phyloP scores from a whole-genome alignment of 1,140 invertebrate genomes.

The Brachionus calyciflorus region DNA sequence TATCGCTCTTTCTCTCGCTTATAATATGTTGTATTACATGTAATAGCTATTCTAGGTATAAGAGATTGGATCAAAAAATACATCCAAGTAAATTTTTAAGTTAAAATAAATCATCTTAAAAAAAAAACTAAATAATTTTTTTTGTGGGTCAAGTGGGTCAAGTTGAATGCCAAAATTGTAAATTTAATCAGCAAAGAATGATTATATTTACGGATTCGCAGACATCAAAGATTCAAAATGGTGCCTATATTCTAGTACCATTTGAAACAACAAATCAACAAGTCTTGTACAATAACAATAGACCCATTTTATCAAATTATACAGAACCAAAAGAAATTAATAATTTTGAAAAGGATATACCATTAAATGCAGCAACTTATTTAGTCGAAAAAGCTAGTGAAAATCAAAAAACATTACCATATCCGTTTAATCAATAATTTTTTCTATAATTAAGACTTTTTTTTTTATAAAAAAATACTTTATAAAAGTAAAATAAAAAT shows the following conservation, averaged over 20 bases:
- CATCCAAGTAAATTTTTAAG: not conserved
- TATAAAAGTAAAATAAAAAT: too few relatives aligned
- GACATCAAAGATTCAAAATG: constrained; percentile 4
- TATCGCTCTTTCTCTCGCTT: not conserved
- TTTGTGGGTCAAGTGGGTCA: too few relatives aligned
- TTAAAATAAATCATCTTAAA: not conserved
- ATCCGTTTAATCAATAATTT: not conserved
- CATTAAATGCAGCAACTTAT: not conserved
- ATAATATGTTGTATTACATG: not conserved
- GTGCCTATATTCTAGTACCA: constrained; percentile 13
- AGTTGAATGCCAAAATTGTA: not conserved
- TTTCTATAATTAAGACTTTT: not conserved
- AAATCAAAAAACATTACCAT: too few relatives aligned
- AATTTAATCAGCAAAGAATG: not conserved
- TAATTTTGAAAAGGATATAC: constrained; percentile 13
- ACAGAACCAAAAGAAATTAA: not conserved
- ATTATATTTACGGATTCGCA: constrained; percentile 8
- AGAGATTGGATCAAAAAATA: constrained; percentile 4
- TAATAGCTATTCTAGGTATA: not conserved
- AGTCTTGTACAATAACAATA: too few relatives aligned
- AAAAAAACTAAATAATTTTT: too few relatives aligned
- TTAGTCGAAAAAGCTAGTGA: not conserved
- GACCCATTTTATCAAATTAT: too few relatives aligned
- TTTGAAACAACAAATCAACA: not conserved
- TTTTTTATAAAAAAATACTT: not conserved